Evolutionary conservation across 2,797 vertebrate genomes (phyloP), one percentile per base, ranked within the genome.

Genomic region (Aulostomus chinensis): DNA sequence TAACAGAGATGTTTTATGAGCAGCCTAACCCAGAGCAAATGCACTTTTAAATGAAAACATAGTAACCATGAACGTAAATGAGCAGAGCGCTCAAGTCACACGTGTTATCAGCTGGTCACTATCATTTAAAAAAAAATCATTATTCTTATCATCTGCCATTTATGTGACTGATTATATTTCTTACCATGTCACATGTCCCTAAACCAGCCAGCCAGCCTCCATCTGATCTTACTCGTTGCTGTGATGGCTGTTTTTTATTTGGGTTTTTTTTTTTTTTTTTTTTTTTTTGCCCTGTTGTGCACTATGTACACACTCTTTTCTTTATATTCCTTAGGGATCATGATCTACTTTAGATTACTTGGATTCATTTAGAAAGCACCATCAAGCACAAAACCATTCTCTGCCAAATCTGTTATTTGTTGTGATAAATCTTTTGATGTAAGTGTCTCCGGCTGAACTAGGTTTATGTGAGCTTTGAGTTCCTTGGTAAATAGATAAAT

Each of bases 391-490:
- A 56, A 57, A 15, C 38, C 29, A 32, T 53, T 54, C 60, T 69
- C 55, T 72, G 61, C 68, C 71, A 64, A 69, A 59, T 78, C 24
- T 71, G 68, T 76, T 68, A 67, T 83, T 78, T 84, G 56, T 72
- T 62, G 38, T 3, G 10, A 53, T 76, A 76, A 67, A 79, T 85
- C 52, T 50, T 76, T 65, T 71, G 58, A 73, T 76, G 67, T 70
- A 62, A 79, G 54, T 57, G 68, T 75, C 47, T 80, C 64, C 67
- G 68, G 76, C 82, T 73, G 60, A 73, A 74, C 70, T 76, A 84
- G 80, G 76, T 88, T 88, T 80, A 75, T 71, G 68, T 79, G 67
- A 76, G 75, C 63, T 79, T 78, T 54, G 50, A 67, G 72, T 80
- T 84, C 71, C 68, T 74, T 58, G 62, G 70, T 68, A 81, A 74